Evolutionary conservation across 1,140 invertebrate genomes (phyloP).

Genomic region (Hydropsyche tenuis): DNA sequence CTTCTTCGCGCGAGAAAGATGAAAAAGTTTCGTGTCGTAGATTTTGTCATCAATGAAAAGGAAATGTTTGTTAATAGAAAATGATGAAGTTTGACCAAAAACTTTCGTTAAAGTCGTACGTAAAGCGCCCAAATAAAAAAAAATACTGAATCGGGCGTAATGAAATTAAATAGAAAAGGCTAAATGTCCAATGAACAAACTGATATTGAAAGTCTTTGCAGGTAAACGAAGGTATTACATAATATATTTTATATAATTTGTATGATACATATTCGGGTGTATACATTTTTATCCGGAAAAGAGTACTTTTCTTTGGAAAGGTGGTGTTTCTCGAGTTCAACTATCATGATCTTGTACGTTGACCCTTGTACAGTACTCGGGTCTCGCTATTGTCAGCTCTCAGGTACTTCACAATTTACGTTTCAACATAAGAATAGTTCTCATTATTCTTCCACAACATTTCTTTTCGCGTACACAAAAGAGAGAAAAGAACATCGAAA

Average conservation of each 20-base stretch:
- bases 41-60: too few species aligned
- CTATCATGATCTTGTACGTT: slow-evolving; percentile 29
- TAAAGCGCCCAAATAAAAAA: not conserved
- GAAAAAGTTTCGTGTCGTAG: too few species aligned
- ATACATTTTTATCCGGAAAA: not conserved
- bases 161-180: too few species aligned
- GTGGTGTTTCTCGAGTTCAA: slow-evolving; percentile 24
- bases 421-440: slow-evolving; percentile 26
- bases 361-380: slow-evolving; percentile 14
- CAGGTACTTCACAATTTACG: slow-evolving; percentile 24
- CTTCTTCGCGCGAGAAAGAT: too few species aligned
- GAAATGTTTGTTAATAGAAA: slow-evolving; percentile 3
- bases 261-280: not conserved
- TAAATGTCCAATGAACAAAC: not conserved
- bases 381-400: slow-evolving; percentile 22
- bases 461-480: not conserved
- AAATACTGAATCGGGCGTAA: too few species aligned
- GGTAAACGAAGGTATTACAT: too few species aligned
- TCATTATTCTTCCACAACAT: slow-evolving; percentile 27
- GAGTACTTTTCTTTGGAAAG: slow-evolving; percentile 1
- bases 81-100: not conserved
- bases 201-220: not conserved
- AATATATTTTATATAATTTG: too few species aligned
- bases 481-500: slow-evolving; percentile 12
- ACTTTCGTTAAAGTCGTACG: not conserved